Conservation (phyloP, 2,888 invertebrate genomes). For the Unio delphinus region DNA sequence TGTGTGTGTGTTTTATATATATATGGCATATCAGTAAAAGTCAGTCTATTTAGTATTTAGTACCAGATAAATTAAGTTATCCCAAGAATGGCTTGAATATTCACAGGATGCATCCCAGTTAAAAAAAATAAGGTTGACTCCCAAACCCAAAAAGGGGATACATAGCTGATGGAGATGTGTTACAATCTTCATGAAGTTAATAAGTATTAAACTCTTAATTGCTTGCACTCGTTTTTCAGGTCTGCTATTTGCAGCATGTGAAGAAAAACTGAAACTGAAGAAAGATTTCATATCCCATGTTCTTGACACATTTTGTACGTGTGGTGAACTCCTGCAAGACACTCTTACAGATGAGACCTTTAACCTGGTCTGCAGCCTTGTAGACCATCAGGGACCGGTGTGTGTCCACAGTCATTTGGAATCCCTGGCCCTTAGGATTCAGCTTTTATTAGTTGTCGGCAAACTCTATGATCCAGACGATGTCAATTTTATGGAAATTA, state of each 20-base stretch:
- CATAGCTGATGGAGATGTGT: too few relatives aligned
- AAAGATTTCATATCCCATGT: conserved; percentile 44
- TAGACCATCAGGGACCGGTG: conserved; percentile 33
- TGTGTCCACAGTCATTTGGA: conserved; percentile 41
- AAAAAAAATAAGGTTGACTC: too few relatives aligned
- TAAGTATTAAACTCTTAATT: too few relatives aligned
- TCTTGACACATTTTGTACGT: conserved; percentile 43
- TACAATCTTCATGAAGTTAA: too few relatives aligned
- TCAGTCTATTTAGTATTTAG: too few relatives aligned
- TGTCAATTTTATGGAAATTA: conserved; percentile 43
- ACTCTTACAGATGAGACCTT: conserved; percentile 44
- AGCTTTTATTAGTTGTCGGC: conserved; percentile 48
- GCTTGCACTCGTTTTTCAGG: conserved; percentile 33
- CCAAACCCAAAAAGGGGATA: too few relatives aligned
- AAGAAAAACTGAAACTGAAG: conserved; percentile 44
- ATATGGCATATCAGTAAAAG: too few relatives aligned
- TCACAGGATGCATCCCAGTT: too few relatives aligned
- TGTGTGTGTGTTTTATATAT: too few relatives aligned
- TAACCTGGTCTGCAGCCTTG: conserved; percentile 35
- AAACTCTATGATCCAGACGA: conserved; percentile 46
- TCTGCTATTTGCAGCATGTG: conserved; percentile 44
- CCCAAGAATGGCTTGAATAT: too few relatives aligned
- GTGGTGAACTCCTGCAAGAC: conserved; percentile 36
- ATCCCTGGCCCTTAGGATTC: conserved; percentile 50
- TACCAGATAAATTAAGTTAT: too few relatives aligned